Conservation (phyloP, 2,888 invertebrate species). For the Linnaemya tessellans region DNA sequence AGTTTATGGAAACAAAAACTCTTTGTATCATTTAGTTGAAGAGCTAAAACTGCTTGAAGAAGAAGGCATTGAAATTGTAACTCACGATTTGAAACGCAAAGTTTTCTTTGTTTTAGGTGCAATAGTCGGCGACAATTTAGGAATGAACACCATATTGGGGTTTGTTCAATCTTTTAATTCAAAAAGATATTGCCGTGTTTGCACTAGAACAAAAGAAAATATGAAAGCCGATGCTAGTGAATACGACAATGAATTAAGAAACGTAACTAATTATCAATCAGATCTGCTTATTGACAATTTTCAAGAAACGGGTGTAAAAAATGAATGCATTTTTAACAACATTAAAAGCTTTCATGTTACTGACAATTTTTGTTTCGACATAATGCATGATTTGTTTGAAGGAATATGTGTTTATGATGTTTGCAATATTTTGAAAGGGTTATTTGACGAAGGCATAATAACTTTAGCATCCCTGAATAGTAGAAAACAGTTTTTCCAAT, state of each 20-base stretch:
- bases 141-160: conserved; percentile 65
- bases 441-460: conserved; percentile 61
- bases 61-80: conserved; percentile 49
- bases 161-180: conserved; percentile 73
- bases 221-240: conserved; percentile 68
- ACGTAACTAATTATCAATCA: conserved; percentile 65
- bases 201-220: conserved; percentile 68
- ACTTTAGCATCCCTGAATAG: conserved; percentile 56
- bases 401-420: conserved; percentile 67
- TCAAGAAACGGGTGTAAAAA: conserved; percentile 72
- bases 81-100: conserved; percentile 29
- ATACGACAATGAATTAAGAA: conserved; percentile 59
- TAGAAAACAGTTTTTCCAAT: conserved; percentile 66
- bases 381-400: conserved; percentile 72
- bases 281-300: conserved; percentile 63
- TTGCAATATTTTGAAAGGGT: conserved; percentile 60
- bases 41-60: conserved; percentile 70
- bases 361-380: conserved; percentile 70
- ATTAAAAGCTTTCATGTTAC: conserved; percentile 70
- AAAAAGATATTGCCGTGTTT: conserved; percentile 71
- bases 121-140: conserved; percentile 70
- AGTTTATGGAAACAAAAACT: conserved; percentile 63
- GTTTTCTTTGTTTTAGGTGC: conserved; percentile 73
- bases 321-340: conserved; percentile 64
- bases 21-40: conserved; percentile 68